A percentile compares a stretch with the other conserved stretches of the same genome.
Evolutionary conservation across 2,113 vertebrate genomes (phyloP).

Genomic region (Rhinolophus ferrumequinum): DNA sequence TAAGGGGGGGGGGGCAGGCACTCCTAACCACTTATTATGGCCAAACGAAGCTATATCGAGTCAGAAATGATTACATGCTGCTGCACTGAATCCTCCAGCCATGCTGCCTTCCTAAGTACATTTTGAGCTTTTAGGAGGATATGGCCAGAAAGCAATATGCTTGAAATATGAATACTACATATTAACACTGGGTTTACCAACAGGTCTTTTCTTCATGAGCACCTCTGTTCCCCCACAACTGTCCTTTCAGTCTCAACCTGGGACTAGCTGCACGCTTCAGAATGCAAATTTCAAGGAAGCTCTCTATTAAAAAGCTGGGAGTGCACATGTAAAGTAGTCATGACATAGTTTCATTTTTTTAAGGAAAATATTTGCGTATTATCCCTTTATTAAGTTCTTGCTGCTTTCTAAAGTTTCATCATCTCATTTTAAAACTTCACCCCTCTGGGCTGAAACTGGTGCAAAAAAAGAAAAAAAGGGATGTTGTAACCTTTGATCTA

Average conservation of each 20-base stretch:
- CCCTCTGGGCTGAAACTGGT: conserved; percentile 5
- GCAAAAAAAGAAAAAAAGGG: background rate
- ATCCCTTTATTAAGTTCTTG: background rate
- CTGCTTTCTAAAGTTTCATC: conserved; percentile 48
- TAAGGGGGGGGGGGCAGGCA: background rate
- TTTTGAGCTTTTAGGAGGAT: background rate
- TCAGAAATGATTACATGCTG: conserved; percentile 7
- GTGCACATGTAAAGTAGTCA: background rate
- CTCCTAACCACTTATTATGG: conserved; percentile 14
- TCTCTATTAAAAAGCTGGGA: conserved; percentile 14
- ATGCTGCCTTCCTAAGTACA: background rate
- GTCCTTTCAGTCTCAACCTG: background rate
- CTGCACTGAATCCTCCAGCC: background rate
- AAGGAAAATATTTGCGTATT: conserved; percentile 35
- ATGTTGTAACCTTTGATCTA: conserved; percentile 45
- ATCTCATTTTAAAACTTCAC: conserved; percentile 49
- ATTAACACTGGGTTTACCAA: background rate
- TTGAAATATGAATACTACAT: background rate
- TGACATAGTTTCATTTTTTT: background rate
- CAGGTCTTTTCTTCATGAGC: background rate
- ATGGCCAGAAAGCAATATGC: background rate
- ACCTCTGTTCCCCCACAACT: background rate
- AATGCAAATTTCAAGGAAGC: background rate
- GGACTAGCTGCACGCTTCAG: background rate
- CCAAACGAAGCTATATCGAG: background rate